Conservation (phyloP, 2,888 invertebrate species). For the Eumerus sabulonum region DNA sequence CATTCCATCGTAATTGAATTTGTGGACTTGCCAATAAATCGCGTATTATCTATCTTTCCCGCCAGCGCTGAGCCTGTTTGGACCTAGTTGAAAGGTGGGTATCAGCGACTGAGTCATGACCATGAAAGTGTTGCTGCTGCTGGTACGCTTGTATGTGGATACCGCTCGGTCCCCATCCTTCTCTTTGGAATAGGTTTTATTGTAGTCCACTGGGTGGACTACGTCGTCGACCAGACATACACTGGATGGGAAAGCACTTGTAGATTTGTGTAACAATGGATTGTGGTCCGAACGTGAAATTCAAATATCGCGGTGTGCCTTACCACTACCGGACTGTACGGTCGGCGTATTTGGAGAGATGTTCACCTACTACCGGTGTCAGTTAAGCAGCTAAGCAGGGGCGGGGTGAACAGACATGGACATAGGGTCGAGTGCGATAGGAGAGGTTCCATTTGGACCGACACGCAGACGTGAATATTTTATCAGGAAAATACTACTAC, state of each 20-base stretch:
- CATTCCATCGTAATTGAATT: slow-evolving; percentile 69
- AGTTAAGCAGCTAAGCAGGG: slow-evolving; percentile 48
- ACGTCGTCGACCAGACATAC: slow-evolving; percentile 6
- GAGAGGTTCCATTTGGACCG: slow-evolving; percentile 36
- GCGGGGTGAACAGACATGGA: slow-evolving; percentile 14
- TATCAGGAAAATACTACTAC: slow-evolving; percentile 67
- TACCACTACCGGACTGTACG: slow-evolving; percentile 25
- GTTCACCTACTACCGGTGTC: slow-evolving; percentile 28
- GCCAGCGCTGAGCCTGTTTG: slow-evolving; percentile 25
- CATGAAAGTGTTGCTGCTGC: slow-evolving; percentile 62
- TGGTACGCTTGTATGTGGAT: slow-evolving; percentile 48
- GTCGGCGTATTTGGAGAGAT: slow-evolving; percentile 1
- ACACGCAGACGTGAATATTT: slow-evolving; percentile 57
- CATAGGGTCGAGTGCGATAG: slow-evolving; percentile 61
- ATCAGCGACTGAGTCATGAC: slow-evolving; percentile 64
- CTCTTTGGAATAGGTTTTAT: slow-evolving; percentile 39
- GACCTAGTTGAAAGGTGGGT: slow-evolving; percentile 18
- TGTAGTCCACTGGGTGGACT: slow-evolving; percentile 23
- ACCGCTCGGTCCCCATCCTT: slow-evolving; percentile 39
- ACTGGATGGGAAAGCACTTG: slow-evolving; percentile 62
- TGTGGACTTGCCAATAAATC: slow-evolving; percentile 69
- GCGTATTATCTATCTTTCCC: slow-evolving; percentile 63
- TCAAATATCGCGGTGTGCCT: slow-evolving; percentile 48
- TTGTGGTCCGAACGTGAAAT: slow-evolving; percentile 40
- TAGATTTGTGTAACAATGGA: slow-evolving; percentile 64